Evolutionary conservation across 2,888 invertebrate genomes (phyloP), one percentile per base, ranked within the genome.

Genomic region (Microchrysa polita): DNA sequence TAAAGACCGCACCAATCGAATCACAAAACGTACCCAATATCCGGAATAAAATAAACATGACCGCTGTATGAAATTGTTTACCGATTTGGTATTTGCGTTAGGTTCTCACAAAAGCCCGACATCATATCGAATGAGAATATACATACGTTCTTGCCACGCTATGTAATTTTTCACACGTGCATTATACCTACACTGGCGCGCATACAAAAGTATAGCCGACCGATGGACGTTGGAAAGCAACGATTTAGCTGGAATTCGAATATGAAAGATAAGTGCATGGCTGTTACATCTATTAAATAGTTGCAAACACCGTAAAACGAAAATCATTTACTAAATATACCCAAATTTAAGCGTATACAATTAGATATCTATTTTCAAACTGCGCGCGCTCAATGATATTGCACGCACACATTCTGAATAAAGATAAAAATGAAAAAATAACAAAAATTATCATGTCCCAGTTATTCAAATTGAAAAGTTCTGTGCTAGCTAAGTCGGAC

Each of bases 381-480:
- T n/a, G n/a, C n/a, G n/a, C n/a, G n/a, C 48, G 48, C 7, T 63
- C 16, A 16, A 55, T 7, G 22, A 20, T 34, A 34, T 18, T 55
- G 55, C 18, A 20, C 18, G 55, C 18, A 34, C 16, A 23, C 40
- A 42, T 40, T 34, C 27, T 34, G 2, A n/a, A n/a, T n/a, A n/a
- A n/a, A n/a, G n/a, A n/a, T n/a, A n/a, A n/a, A n/a, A n/a, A n/a
- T n/a, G n/a, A n/a, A n/a, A n/a, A n/a, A n/a, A n/a, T 34, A 34
- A 63, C 16, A 63, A 63, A 63, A 63, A 63, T 63, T 63, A 63
- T 42, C 61, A 42, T 63, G 61, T 63, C 61, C 61, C 61, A 63
- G 61, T 42, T 63, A 55, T 63, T 63, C 20, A 18, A n/a, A 40
- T 12, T 40, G 55, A 55, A 63, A 42, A 40, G 18, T 42, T 63